Base-by-base conservation (phyloP, 2,888 invertebrate species). In the Caenorhabditis virilis region DNA sequence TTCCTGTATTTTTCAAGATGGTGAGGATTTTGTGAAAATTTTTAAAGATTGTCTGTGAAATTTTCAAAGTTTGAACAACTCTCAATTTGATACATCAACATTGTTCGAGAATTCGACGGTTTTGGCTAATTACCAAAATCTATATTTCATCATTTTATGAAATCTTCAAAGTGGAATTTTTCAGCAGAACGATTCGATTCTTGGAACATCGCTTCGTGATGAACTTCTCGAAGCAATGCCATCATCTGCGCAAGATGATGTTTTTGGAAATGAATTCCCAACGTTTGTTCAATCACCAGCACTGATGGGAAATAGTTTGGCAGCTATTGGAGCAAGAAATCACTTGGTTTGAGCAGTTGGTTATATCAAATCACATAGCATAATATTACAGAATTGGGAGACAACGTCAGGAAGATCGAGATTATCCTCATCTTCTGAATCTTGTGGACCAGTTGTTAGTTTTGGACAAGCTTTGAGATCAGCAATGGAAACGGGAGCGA, bases 181-280 rank as follows among this genome's bases (percentile, higher is more conserved):
- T 46, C 57, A 53, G 23, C 52, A 68, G 58, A 52, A 47, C 0
- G 55, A 63, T 35, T 59, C 62, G 9, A 39, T 69, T 36, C 55
- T 65, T 11, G 70, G 70, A 18, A 71, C 70, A 3, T 78, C 78
- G 0, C 72, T 78, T 25, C 77, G 67, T 25, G 78, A 78, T 51
- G 78, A 78, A 36, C 66, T 77, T 6, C 25, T 72, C 18, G 51
- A 53, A 4, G 70, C 54, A 5, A 33, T 67, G 3, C 61, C 69
- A 11, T 41, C 49, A 5, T 25, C 50, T 15, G 42, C n/a, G 13
- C 49, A 30, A n/a, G 13, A 54, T 18, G 52, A 49, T 25, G 55
- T 53, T 15, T 65, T 65, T 23, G 56, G 56, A 35, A 22, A 59
- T 20, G 64, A 55, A 23, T 26, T 51, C n/a, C 65, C 59, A 11